phyloP scores from a whole-genome alignment of 1,140 invertebrate genomes.

The Lordiphosa stackelbergi region DNA sequence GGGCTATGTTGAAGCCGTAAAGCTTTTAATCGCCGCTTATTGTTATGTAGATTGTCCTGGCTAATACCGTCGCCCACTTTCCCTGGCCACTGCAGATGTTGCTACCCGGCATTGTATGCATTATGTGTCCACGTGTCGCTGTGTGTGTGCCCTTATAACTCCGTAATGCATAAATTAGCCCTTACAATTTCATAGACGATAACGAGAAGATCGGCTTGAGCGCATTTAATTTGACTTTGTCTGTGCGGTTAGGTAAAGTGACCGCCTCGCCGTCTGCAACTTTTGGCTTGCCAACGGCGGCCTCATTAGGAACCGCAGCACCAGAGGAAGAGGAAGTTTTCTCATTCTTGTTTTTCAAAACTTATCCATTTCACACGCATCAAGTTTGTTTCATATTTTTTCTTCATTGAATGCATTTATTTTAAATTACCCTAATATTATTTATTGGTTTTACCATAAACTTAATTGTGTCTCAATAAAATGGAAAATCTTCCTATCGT shows the following conservation, averaged over 20 bases:
- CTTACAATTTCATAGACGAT: constrained; percentile 46
- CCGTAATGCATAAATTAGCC: constrained; percentile 68
- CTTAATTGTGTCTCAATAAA: too few species aligned
- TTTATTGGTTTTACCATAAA: too few species aligned
- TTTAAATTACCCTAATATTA: too few species aligned
- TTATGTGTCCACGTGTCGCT: too few species aligned
- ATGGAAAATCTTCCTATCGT: constrained; percentile 10
- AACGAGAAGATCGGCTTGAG: constrained; percentile 31
- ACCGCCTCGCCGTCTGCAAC: too few species aligned
- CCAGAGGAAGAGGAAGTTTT: too few species aligned
- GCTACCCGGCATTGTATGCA: background rate
- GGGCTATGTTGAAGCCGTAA: constrained; percentile 55
- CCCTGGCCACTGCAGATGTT: constrained; percentile 7
- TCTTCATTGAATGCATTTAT: too few species aligned
- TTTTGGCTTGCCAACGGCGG: too few species aligned
- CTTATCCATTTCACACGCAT: too few species aligned
- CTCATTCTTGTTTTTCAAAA: too few species aligned
- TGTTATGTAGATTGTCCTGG: constrained; percentile 69
- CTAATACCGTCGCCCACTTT: constrained; percentile 43
- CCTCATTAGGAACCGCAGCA: constrained; percentile 1
- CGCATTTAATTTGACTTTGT: constrained; percentile 37
- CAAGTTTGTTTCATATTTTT: too few species aligned
- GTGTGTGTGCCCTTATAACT: constrained; percentile 40
- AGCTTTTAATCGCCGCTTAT: constrained; percentile 73
- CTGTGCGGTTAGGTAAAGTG: constrained; percentile 18